These are phyloP conservation scores for Megalops cyprinoides DNA, from an alignment of 2,797 vertebrate genomes.

Conservation along the genomic window DNA sequence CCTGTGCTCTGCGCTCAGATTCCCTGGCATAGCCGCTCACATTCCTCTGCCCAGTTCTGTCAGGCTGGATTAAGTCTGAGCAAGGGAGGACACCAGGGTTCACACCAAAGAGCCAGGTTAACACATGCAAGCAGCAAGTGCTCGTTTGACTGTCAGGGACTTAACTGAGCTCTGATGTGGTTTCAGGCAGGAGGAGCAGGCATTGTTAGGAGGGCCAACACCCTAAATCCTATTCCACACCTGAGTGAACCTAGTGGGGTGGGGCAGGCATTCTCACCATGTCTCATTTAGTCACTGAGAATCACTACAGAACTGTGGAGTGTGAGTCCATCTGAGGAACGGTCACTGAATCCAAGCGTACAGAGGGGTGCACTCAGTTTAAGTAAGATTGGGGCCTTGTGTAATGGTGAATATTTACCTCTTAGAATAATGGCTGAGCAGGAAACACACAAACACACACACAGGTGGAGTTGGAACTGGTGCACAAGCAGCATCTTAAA, in stretches of 20 bases:
- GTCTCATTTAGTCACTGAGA: neutral
- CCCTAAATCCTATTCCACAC: neutral
- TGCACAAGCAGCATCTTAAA: neutral
- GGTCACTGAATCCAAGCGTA: neutral
- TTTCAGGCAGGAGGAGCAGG: neutral
- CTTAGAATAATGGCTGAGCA: neutral
- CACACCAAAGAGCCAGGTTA: neutral
- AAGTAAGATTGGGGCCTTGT: too few relatives aligned
- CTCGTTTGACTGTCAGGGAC: neutral
- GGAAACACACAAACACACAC: neutral
- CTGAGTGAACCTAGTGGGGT: neutral
- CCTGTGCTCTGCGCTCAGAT: neutral
- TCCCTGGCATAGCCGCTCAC: neutral
- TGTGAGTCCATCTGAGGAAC: neutral
- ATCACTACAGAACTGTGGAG: neutral
- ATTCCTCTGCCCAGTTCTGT: neutral
- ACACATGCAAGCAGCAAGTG: neutral
- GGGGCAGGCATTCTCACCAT: neutral
- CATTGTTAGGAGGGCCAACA: neutral
- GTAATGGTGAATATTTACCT: too few relatives aligned
- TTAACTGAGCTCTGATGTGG: constrained; percentile 20
- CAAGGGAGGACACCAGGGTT: neutral
- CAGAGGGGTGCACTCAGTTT: neutral
- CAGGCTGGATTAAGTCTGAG: neutral
- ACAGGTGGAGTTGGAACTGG: neutral